phyloP scores from a whole-genome alignment of 2,113 vertebrate species.

The Nothocercus julius region DNA sequence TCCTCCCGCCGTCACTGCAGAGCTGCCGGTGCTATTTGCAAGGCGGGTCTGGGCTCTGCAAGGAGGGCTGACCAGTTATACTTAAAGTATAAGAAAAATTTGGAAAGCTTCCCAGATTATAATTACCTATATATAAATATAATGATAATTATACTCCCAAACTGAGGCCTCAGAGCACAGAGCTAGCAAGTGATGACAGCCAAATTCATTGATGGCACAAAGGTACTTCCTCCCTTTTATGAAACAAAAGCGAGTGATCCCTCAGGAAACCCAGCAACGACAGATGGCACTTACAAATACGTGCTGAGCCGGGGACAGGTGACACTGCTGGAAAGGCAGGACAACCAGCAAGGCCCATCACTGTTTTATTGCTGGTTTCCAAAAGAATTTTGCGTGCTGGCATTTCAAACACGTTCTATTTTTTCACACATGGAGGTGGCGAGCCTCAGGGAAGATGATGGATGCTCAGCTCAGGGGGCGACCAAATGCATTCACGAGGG shows the following conservation, averaged over 20 bases:
- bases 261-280: neutral
- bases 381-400: neutral
- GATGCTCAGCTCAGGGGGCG: neutral
- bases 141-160: constrained; percentile 29
- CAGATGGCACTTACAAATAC: neutral
- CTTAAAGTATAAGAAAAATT: constrained; percentile 34
- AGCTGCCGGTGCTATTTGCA: neutral
- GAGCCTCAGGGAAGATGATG: neutral
- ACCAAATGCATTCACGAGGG: neutral
- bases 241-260: constrained; percentile 65
- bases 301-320: neutral
- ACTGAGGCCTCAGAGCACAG: neutral
- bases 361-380: neutral
- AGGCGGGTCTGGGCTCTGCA: neutral
- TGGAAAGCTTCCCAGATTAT: constrained; percentile 44
- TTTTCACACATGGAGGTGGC: neutral
- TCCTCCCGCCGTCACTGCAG: neutral
- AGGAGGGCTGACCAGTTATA: neutral
- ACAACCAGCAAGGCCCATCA: neutral
- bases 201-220: constrained; percentile 42
- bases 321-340: neutral
- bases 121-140: constrained; percentile 58
- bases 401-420: neutral
- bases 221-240: constrained; percentile 51
- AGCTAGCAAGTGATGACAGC: constrained; percentile 62